Percentiles rank a stretch among this genome's conserved stretches.
These are phyloP conservation scores for Zaprionus taronus DNA, from an alignment of 1,140 invertebrate genomes.

Conservation along the genomic window DNA sequence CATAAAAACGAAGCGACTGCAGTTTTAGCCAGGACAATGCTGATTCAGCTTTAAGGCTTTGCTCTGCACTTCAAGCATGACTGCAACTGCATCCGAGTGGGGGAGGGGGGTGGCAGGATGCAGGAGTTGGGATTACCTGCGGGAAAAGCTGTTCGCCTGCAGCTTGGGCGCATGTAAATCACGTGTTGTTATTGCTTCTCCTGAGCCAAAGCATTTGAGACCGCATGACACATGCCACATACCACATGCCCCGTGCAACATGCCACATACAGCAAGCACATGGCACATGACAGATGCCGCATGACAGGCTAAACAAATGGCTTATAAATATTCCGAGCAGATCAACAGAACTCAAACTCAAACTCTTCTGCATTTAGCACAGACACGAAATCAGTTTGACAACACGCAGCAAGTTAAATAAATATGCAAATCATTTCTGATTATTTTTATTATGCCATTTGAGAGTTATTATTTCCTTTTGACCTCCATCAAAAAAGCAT, in stretches of 20 bases:
- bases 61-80: slow-evolving; percentile 11
- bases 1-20: slow-evolving; percentile 22
- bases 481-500: background rate
- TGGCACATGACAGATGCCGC: slow-evolving; percentile 4
- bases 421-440: slow-evolving; percentile 5
- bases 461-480: background rate
- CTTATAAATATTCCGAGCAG: slow-evolving; percentile 8
- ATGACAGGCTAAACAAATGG: slow-evolving; percentile 12
- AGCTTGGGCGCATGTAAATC: slow-evolving; percentile 67
- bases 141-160: slow-evolving; percentile 10
- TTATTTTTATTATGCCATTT: background rate
- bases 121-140: slow-evolving; percentile 20
- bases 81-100: background rate
- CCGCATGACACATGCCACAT: slow-evolving; percentile 16
- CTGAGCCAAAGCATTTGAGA: slow-evolving; percentile 34
- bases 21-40: slow-evolving; percentile 12
- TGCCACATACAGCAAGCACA: slow-evolving; percentile 2
- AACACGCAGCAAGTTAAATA: background rate
- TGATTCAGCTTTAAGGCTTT: slow-evolving; percentile 11
- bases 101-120: background rate
- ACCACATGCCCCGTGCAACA: background rate
- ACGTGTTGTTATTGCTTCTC: slow-evolving; percentile 42
- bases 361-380: background rate
- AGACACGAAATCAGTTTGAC: background rate
- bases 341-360: slow-evolving; percentile 2